phyloP scores from a whole-genome alignment of 2,113 vertebrate species.

The Ammodytes dubius region DNA sequence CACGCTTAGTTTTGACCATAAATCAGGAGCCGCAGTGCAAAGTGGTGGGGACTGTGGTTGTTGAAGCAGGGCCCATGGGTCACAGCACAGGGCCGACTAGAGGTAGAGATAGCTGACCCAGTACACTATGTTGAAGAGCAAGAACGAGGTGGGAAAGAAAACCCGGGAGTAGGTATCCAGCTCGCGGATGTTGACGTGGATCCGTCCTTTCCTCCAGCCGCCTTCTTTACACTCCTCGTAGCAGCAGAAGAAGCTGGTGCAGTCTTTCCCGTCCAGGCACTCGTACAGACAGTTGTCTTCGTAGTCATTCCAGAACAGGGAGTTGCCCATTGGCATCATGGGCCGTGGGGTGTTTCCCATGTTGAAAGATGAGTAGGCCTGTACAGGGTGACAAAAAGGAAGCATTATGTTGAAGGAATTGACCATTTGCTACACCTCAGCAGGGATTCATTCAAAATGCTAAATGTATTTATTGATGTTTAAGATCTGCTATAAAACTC shows the following conservation, averaged over 20 bases:
- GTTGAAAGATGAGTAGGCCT: constrained; percentile 94
- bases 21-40: constrained; percentile 25
- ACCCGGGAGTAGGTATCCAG: constrained; percentile 96
- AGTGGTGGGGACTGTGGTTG: constrained; percentile 12
- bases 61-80: constrained; percentile 8
- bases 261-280: constrained; percentile 98
- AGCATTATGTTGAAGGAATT: background rate
- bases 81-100: constrained; percentile 75
- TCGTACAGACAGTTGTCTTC: constrained; percentile 94
- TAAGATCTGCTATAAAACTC: constrained; percentile 4
- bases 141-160: constrained; percentile 97
- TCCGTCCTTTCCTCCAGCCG: constrained; percentile 91
- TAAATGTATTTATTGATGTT: constrained; percentile 1
- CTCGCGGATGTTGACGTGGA: constrained; percentile 95
- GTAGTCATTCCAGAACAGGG: constrained; percentile 95
- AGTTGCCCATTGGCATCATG: constrained; percentile 91
- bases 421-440: background rate
- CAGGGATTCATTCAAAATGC: background rate
- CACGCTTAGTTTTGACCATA: constrained; percentile 37
- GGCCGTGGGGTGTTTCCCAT: constrained; percentile 85
- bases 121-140: constrained; percentile 98
- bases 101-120: constrained; percentile 99
- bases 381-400: constrained; percentile 34
- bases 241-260: constrained; percentile 98
- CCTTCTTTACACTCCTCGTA: constrained; percentile 96